These are phyloP conservation scores for Mongoloraphidia duomilia DNA, from an alignment of 2,888 invertebrate genomes.

Conservation along the genomic window DNA sequence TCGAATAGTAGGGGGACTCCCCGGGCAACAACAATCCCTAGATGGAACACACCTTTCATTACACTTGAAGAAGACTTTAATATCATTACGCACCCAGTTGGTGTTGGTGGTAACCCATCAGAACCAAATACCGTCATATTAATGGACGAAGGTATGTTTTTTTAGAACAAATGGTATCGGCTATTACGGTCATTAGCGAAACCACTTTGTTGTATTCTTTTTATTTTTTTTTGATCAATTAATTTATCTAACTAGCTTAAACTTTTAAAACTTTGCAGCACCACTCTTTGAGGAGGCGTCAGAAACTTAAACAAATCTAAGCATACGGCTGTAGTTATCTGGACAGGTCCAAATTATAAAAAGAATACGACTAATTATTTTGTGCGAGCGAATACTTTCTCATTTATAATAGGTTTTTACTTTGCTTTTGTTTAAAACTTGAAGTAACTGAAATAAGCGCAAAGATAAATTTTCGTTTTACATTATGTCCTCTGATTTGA, in stretches of 20 bases:
- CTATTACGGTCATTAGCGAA: neutral
- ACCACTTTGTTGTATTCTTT: neutral
- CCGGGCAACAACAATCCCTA: constrained; percentile 38
- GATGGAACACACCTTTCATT: constrained; percentile 84
- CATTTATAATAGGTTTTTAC: too few species aligned
- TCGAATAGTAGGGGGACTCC: constrained; percentile 58
- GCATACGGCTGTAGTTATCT: too few species aligned
- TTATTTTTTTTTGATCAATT: neutral
- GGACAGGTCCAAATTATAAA: too few species aligned
- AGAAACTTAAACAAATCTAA: neutral
- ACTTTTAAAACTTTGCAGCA: neutral
- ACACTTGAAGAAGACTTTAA: constrained; percentile 89
- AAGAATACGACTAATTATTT: too few species aligned
- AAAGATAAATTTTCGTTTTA: too few species aligned
- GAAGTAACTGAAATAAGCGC: too few species aligned
- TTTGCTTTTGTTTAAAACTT: too few species aligned
- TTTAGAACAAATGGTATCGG: neutral
- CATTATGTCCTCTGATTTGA: too few species aligned
- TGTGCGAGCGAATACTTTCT: too few species aligned
- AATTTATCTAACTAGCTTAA: neutral
- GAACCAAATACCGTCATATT: constrained; percentile 56
- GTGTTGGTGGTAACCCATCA: constrained; percentile 40
- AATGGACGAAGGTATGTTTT: constrained; percentile 59
- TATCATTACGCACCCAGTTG: constrained; percentile 67
- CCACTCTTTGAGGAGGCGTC: neutral